Percentiles rank a stretch among this genome's conserved stretches.
These are phyloP conservation scores for Cephonodes hylas DNA, from an alignment of 2,888 invertebrate genomes.

Conservation along the genomic window DNA sequence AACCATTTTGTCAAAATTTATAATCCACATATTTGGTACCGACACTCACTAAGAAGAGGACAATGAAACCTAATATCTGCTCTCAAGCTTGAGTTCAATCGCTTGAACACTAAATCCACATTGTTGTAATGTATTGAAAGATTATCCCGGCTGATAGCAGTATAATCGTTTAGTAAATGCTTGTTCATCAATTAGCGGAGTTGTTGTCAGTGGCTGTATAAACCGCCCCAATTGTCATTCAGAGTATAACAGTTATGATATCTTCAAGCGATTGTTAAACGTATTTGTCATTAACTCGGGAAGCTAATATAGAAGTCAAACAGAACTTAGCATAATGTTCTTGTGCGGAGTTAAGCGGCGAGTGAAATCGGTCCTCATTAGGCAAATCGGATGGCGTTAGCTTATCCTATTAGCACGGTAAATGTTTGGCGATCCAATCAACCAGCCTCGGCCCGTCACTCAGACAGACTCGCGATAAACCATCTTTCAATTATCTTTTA, in stretches of 20 bases:
- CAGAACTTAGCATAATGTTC: conserved; percentile 74
- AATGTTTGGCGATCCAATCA: conserved; percentile 73
- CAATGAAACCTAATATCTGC: not conserved
- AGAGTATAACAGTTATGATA: conserved; percentile 21
- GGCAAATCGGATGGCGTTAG: conserved; percentile 72
- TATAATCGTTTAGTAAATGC: not conserved
- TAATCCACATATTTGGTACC: no score
- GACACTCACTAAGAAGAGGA: no score
- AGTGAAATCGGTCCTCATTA: conserved; percentile 71
- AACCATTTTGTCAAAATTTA: no score
- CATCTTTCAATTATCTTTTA: conserved; percentile 40
- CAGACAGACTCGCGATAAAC: conserved; percentile 38
- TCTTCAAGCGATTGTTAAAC: conserved; percentile 49
- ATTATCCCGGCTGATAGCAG: not conserved
- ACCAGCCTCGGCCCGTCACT: conserved; percentile 46
- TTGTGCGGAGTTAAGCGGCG: conserved; percentile 51
- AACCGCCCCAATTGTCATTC: conserved; percentile 3
- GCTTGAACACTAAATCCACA: not conserved
- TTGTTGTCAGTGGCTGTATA: not conserved
- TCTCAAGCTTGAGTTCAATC: not conserved
- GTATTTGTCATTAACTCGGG: conserved; percentile 56
- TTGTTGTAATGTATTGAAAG: conserved; percentile 5
- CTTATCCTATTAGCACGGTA: conserved; percentile 73
- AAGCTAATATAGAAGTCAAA: conserved; percentile 69
- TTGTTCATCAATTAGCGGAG: conserved; percentile 2